phyloP scores from a whole-genome alignment of 2,113 vertebrate genomes.

The Panthera uncia region DNA sequence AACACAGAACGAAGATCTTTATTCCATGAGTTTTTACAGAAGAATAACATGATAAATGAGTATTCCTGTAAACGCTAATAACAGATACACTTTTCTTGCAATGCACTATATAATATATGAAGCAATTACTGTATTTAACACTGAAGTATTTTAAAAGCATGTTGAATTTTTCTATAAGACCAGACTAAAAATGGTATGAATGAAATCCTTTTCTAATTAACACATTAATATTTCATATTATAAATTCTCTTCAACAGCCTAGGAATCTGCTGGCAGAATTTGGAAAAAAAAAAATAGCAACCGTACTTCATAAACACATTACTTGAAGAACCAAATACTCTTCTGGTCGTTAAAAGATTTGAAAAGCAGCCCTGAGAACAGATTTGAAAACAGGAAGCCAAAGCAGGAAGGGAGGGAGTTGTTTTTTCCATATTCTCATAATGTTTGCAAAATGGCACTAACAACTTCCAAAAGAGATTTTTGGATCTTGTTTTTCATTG shows the following conservation, averaged over 20 bases:
- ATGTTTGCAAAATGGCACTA: slow-evolving; percentile 55
- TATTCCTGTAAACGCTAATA: slow-evolving; percentile 40
- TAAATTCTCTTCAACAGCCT: background rate
- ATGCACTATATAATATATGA: slow-evolving; percentile 20
- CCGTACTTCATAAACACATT: slow-evolving; percentile 32
- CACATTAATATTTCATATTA: background rate
- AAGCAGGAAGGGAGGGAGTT: background rate
- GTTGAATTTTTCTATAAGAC: background rate
- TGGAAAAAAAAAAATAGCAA: background rate
- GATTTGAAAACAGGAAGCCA: slow-evolving; percentile 66
- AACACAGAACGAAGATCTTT: slow-evolving; percentile 3
- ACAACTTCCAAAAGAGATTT: background rate
- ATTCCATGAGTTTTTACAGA: slow-evolving; percentile 17
- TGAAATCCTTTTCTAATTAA: background rate
- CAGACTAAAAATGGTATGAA: background rate
- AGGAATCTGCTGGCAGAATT: background rate
- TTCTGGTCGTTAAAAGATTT: slow-evolving; percentile 34
- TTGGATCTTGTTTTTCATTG: background rate
- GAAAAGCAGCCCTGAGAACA: slow-evolving; percentile 53
- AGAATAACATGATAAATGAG: slow-evolving; percentile 59
- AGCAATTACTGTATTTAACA: slow-evolving; percentile 49
- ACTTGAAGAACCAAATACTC: slow-evolving; percentile 5
- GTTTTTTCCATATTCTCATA: slow-evolving; percentile 53
- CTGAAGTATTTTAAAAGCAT: background rate
- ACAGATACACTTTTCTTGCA: background rate